Evolutionary conservation across 1,140 invertebrate genomes (phyloP).

Genomic region (Procambarus virginalis): DNA sequence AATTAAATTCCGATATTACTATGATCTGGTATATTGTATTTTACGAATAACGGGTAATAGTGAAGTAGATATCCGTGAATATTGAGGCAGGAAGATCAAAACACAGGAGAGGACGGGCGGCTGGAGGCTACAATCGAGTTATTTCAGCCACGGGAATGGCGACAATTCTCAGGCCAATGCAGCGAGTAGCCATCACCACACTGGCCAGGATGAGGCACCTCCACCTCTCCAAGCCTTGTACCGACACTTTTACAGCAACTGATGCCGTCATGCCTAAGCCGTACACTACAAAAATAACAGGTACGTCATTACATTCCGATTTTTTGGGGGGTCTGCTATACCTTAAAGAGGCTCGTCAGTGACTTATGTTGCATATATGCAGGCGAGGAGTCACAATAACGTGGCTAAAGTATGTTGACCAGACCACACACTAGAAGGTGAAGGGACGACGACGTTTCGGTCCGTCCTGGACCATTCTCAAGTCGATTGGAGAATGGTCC

Average conservation of each 20-base stretch:
- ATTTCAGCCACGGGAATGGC: not conserved
- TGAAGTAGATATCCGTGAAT: not conserved
- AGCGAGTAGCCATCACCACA: slow-evolving; percentile 5
- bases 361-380: too few species aligned
- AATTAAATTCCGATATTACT: too few species aligned
- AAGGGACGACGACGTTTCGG: too few species aligned
- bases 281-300: slow-evolving; percentile 42
- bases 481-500: too few species aligned
- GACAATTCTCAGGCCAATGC: slow-evolving; percentile 11
- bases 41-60: not conserved
- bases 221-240: slow-evolving; percentile 9
- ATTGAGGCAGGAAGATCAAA: not conserved
- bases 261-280: slow-evolving; percentile 66
- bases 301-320: slow-evolving; percentile 5
- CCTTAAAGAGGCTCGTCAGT: too few species aligned
- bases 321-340: too few species aligned
- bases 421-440: too few species aligned
- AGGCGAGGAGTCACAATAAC: too few species aligned
- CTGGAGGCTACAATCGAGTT: not conserved
- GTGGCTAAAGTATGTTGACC: too few species aligned
- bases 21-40: too few species aligned
- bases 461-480: too few species aligned
- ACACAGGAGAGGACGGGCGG: not conserved
- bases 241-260: slow-evolving; percentile 51
- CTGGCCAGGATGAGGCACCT: slow-evolving; percentile 23